A percentile compares a stretch with the other conserved stretches of the same genome.
Evolutionary conservation across 1,140 invertebrate genomes (phyloP).

Genomic region (Nasonia vitripennis): DNA sequence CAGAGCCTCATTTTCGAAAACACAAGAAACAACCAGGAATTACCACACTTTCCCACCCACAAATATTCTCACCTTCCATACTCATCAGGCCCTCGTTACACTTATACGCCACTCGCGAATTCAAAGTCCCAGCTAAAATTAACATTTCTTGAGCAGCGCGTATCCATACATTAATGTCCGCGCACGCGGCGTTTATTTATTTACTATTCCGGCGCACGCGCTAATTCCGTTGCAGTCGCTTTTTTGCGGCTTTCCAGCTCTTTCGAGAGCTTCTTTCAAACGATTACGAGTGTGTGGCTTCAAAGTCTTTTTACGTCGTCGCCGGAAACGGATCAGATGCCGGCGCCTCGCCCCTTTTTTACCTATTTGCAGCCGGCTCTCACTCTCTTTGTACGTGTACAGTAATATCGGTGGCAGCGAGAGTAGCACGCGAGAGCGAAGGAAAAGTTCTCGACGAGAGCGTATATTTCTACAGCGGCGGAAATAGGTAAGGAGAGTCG

Average conservation of each 20-base stretch:
- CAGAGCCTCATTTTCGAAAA: no score
- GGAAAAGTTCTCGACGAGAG: neutral
- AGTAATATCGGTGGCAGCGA: neutral
- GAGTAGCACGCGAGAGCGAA: neutral
- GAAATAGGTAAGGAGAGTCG: neutral
- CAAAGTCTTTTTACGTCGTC: conserved; percentile 32
- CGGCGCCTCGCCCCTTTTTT: neutral
- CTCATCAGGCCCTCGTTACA: neutral
- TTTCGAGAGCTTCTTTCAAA: neutral
- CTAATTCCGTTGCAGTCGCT: neutral
- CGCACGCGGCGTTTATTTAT: neutral
- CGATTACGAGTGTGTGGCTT: conserved; percentile 28
- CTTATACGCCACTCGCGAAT: neutral
- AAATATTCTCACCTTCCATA: neutral
- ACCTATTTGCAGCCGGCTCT: neutral
- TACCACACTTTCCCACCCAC: neutral
- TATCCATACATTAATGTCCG: neutral
- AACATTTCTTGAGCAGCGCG: neutral
- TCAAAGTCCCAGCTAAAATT: conserved; percentile 4
- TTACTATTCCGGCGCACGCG: neutral
- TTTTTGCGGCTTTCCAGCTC: neutral
- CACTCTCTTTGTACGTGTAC: neutral
- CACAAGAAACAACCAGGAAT: neutral
- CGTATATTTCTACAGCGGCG: neutral
- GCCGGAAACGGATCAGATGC: conserved; percentile 37